phyloP scores from a whole-genome alignment of 2,888 invertebrate species.

The Melieria picta region DNA sequence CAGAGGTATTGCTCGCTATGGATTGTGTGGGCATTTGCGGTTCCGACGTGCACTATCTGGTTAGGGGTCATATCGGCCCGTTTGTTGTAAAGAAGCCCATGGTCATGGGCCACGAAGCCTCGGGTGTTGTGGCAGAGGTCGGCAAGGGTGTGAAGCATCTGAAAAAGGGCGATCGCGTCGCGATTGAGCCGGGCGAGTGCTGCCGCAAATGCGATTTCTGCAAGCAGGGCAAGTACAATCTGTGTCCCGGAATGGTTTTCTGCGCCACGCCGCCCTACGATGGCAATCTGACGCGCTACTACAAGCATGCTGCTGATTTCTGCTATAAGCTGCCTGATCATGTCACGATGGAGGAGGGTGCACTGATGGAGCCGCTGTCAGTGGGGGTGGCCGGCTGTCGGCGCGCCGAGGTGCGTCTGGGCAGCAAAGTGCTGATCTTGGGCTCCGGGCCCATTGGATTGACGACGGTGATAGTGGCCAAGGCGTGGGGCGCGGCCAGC shows the following conservation, averaged over 20 bases:
- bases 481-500: constrained; percentile 84
- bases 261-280: constrained; percentile 93
- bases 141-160: constrained; percentile 74
- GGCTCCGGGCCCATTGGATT: constrained; percentile 92
- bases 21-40: constrained; percentile 95
- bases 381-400: constrained; percentile 94
- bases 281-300: constrained; percentile 87
- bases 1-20: constrained; percentile 77
- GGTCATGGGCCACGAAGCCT: constrained; percentile 94
- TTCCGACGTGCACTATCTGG: constrained; percentile 92
- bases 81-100: constrained; percentile 83
- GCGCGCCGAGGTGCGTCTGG: constrained; percentile 79
- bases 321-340: constrained; percentile 89
- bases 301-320: constrained; percentile 89
- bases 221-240: constrained; percentile 86
- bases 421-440: constrained; percentile 77
- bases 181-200: constrained; percentile 91
- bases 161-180: constrained; percentile 87
- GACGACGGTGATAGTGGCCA: constrained; percentile 80
- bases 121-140: constrained; percentile 80
- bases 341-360: constrained; percentile 91
- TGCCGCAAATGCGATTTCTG: constrained; percentile 87
- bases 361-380: constrained; percentile 91
- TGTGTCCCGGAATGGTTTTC: constrained; percentile 87
- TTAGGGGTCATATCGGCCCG: constrained; percentile 83